These are phyloP conservation scores for Orchesella flavescens DNA, from an alignment of 2,888 invertebrate genomes.

Conservation along the genomic window DNA sequence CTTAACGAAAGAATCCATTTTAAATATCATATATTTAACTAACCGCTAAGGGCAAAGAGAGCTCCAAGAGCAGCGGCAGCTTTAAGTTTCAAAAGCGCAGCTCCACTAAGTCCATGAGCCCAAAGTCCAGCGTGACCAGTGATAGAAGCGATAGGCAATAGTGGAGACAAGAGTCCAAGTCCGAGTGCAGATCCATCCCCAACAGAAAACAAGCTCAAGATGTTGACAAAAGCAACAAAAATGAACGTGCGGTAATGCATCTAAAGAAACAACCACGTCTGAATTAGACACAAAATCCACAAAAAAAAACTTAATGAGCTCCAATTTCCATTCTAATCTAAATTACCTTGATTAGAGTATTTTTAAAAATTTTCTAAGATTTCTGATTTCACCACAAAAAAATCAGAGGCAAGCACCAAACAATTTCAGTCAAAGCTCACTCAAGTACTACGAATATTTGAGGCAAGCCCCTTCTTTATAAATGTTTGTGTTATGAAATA, in stretches of 20 bases:
- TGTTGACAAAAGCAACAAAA: slow-evolving; percentile 52
- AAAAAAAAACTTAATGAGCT: background rate
- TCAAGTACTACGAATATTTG: too few species aligned
- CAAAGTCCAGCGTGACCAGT: slow-evolving; percentile 69
- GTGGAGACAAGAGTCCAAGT: slow-evolving; percentile 58
- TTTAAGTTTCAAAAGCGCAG: slow-evolving; percentile 69
- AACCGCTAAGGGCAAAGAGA: slow-evolving; percentile 39
- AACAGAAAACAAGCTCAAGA: slow-evolving; percentile 61
- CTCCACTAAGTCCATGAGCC: slow-evolving; percentile 65
- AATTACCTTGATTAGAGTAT: background rate
- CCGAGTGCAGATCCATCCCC: slow-evolving; percentile 55
- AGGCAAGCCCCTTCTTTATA: too few species aligned
- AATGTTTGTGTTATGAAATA: too few species aligned
- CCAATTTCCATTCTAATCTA: background rate
- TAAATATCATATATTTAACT: background rate
- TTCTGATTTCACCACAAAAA: slow-evolving; percentile 4
- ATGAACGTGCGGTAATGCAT: slow-evolving; percentile 63
- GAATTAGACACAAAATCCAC: slow-evolving; percentile 6
- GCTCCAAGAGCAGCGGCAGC: slow-evolving; percentile 67
- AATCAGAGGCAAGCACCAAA: too few species aligned
- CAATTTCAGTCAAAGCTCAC: too few species aligned
- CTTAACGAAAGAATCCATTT: too few species aligned
- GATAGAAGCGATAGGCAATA: slow-evolving; percentile 67
- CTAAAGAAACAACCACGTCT: slow-evolving; percentile 21
- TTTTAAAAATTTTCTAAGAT: background rate